Evolutionary conservation across 1,140 invertebrate species (phyloP).

Genomic region (Panulirus ornatus): DNA sequence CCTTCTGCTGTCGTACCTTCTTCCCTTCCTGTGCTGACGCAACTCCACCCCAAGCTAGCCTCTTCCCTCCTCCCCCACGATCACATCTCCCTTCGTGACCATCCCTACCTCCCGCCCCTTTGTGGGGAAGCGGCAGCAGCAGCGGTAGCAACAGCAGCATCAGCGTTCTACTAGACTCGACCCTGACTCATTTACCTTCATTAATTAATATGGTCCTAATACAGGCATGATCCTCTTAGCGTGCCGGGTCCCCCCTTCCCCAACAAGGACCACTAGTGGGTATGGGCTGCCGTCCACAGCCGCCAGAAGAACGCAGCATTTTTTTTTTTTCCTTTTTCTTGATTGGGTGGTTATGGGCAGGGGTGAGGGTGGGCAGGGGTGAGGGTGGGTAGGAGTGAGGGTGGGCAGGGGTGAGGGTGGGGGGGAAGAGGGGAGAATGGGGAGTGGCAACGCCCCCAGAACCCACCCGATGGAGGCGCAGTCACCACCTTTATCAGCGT

Average conservation of each 20-base stretch:
- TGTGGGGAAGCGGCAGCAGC: neutral
- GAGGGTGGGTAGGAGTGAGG: neutral
- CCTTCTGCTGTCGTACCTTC: neutral
- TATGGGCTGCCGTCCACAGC: no score
- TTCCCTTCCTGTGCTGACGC: no score
- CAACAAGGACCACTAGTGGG: no score
- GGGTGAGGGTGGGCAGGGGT: neutral
- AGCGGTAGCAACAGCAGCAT: no score
- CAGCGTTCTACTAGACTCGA: neutral
- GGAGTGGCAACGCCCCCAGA: neutral
- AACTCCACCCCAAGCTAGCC: no score
- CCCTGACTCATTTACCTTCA: slow-evolving; percentile 31
- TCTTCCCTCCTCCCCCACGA: neutral
- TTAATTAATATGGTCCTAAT: slow-evolving; percentile 55
- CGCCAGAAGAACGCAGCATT: no score
- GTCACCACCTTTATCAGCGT: no score
- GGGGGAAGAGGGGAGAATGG: neutral
- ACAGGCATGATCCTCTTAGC: slow-evolving; percentile 39
- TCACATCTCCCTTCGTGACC: neutral
- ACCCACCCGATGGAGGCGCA: no score
- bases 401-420: neutral
- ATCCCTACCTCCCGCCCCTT: neutral
- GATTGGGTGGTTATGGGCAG: neutral
- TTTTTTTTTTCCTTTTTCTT: no score
- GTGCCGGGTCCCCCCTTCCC: no score